phyloP scores from a whole-genome alignment of 2,888 invertebrate species.

The Hipparchia sbordonii region DNA sequence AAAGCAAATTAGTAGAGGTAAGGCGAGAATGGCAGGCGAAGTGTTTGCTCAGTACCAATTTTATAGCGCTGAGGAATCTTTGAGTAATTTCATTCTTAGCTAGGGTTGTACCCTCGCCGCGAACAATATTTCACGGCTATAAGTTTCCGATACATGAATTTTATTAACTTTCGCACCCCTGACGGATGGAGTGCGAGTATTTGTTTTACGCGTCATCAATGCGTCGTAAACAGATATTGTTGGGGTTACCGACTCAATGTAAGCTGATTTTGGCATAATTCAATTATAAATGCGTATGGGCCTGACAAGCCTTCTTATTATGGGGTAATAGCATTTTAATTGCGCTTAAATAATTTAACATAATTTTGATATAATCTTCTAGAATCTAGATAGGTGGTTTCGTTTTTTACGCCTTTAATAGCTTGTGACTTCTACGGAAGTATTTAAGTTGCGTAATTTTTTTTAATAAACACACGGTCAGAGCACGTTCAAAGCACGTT shows the following conservation, averaged over 20 bases:
- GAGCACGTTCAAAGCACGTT: too few species aligned
- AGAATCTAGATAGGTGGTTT: too few species aligned
- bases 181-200: slow-evolving; percentile 73
- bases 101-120: slow-evolving; percentile 68
- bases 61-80: slow-evolving; percentile 42
- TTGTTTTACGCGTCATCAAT: slow-evolving; percentile 80
- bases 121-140: slow-evolving; percentile 78
- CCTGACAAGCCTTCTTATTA: slow-evolving; percentile 50
- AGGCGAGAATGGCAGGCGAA: slow-evolving; percentile 28
- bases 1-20: slow-evolving; percentile 32
- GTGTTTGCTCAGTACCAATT: slow-evolving; percentile 40
- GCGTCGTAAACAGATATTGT: slow-evolving; percentile 58
- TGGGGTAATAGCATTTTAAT: slow-evolving; percentile 39
- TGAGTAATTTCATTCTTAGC: slow-evolving; percentile 53
- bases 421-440: too few species aligned
- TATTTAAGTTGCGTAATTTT: too few species aligned
- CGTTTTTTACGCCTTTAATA: too few species aligned
- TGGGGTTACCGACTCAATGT: slow-evolving; percentile 54
- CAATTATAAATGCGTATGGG: slow-evolving; percentile 53
- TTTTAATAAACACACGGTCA: too few species aligned
- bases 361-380: too few species aligned
- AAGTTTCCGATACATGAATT: slow-evolving; percentile 83
- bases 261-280: slow-evolving; percentile 50
- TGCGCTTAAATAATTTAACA: slow-evolving; percentile 2
- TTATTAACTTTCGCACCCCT: slow-evolving; percentile 78